A percentile compares a stretch with the other conserved stretches of the same genome.
These are phyloP conservation scores for Orthonyx spaldingii DNA, from an alignment of 2,113 vertebrate species.

Conservation along the genomic window DNA sequence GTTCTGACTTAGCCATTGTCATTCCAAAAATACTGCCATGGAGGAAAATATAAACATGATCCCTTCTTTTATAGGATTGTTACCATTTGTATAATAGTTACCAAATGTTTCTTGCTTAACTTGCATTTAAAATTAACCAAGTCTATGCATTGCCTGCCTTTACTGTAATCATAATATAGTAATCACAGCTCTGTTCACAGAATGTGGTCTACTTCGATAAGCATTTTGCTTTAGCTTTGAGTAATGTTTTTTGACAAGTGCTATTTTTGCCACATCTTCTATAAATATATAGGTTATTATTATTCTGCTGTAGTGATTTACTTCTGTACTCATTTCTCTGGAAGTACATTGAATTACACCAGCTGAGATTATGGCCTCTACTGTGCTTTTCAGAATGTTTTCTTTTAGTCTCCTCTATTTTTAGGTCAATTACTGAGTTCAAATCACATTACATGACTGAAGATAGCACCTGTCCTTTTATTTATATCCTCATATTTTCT, in stretches of 20 bases:
- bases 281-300: slow-evolving; percentile 31
- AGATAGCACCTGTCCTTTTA: slow-evolving; percentile 50
- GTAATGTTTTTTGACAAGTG: slow-evolving; percentile 26
- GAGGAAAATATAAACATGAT: slow-evolving; percentile 60
- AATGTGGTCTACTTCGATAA: slow-evolving; percentile 15
- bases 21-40: slow-evolving; percentile 47
- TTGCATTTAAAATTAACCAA: slow-evolving; percentile 37
- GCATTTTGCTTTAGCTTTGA: slow-evolving; percentile 41
- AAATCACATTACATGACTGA: slow-evolving; percentile 45
- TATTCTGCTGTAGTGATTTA: slow-evolving; percentile 45
- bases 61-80: slow-evolving; percentile 52
- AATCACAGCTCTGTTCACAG: slow-evolving; percentile 33
- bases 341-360: slow-evolving; percentile 29
- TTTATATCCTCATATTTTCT: slow-evolving; percentile 47
- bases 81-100: slow-evolving; percentile 42
- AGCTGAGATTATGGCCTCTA: slow-evolving; percentile 17
- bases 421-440: slow-evolving; percentile 38
- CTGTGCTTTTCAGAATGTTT: slow-evolving; percentile 15
- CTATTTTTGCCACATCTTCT: slow-evolving; percentile 25
- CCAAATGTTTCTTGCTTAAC: slow-evolving; percentile 42
- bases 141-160: slow-evolving; percentile 13
- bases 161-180: slow-evolving; percentile 29
- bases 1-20: slow-evolving; percentile 56
- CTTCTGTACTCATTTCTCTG: slow-evolving; percentile 11
- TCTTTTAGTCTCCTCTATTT: slow-evolving; percentile 34